Conservation (phyloP, 2,113 vertebrate species). For the Pithys albifrons region DNA sequence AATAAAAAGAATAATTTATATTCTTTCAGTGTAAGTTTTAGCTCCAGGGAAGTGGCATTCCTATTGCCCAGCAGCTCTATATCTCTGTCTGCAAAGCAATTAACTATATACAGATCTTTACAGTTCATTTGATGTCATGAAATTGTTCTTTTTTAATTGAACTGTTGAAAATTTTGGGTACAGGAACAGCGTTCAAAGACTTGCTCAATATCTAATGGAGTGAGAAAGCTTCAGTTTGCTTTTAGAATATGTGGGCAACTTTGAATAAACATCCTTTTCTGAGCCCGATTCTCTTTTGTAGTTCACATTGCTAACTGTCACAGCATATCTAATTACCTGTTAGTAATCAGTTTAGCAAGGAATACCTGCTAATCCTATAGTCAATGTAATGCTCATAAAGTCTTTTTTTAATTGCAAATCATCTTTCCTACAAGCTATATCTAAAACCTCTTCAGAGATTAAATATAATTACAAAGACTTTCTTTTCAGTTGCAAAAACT, state of each 20-base stretch:
- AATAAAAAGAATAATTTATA: background rate
- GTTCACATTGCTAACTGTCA: background rate
- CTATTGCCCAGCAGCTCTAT: background rate
- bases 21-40: background rate
- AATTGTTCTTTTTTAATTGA: background rate
- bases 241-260: background rate
- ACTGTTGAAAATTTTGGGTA: background rate
- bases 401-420: background rate
- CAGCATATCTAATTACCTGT: background rate
- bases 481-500: background rate
- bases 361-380: background rate
- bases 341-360: constrained; percentile 12
- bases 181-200: background rate
- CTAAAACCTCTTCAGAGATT: background rate
- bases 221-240: background rate
- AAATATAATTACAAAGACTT: background rate
- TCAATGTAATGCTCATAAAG: background rate
- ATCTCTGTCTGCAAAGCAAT: background rate
- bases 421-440: background rate
- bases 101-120: background rate
- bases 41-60: background rate
- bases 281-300: background rate
- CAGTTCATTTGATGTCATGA: background rate
- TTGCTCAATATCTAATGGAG: background rate
- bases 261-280: background rate